These are phyloP conservation scores for Sander vitreus DNA, from an alignment of 2,113 vertebrate species.

Conservation along the genomic window DNA sequence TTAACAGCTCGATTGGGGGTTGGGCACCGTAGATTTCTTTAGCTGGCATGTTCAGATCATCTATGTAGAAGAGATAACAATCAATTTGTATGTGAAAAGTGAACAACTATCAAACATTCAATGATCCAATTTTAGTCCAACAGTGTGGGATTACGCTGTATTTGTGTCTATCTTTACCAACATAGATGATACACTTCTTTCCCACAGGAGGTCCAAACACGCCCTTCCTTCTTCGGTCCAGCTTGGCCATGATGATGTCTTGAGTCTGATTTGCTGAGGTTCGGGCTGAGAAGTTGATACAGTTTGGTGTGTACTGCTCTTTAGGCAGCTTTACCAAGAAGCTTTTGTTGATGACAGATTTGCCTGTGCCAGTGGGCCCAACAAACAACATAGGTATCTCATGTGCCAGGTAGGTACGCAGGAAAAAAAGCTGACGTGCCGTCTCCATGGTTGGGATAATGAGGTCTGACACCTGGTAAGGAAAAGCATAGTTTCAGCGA, in stretches of 20 bases:
- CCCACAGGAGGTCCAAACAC: conserved; percentile 91
- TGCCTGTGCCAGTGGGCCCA: conserved; percentile 96
- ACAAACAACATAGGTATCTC: conserved; percentile 89
- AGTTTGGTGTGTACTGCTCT: conserved; percentile 87
- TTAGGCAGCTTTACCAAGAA: conserved; percentile 91
- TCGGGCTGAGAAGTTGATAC: conserved; percentile 93
- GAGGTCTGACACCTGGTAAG: conserved; percentile 89
- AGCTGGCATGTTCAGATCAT: conserved; percentile 96
- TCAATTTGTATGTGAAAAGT: background rate
- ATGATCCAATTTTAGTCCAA: background rate
- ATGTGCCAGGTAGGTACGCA: conserved; percentile 88
- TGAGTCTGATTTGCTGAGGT: conserved; percentile 94
- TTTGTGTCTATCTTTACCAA: conserved; percentile 84
- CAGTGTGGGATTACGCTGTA: background rate
- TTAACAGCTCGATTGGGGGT: conserved; percentile 92
- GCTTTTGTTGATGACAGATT: conserved; percentile 91
- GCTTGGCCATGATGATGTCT: conserved; percentile 93
- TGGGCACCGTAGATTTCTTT: conserved; percentile 94
- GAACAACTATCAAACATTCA: background rate
- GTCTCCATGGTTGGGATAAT: conserved; percentile 94
- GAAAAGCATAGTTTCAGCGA: conserved; percentile 6
- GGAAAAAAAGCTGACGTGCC: conserved; percentile 91
- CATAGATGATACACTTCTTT: conserved; percentile 91
- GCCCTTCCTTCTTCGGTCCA: conserved; percentile 91
- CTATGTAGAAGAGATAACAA: conserved; percentile 65